Base-by-base conservation (phyloP, 2,888 invertebrate genomes). In the Meteorus colon region DNA sequence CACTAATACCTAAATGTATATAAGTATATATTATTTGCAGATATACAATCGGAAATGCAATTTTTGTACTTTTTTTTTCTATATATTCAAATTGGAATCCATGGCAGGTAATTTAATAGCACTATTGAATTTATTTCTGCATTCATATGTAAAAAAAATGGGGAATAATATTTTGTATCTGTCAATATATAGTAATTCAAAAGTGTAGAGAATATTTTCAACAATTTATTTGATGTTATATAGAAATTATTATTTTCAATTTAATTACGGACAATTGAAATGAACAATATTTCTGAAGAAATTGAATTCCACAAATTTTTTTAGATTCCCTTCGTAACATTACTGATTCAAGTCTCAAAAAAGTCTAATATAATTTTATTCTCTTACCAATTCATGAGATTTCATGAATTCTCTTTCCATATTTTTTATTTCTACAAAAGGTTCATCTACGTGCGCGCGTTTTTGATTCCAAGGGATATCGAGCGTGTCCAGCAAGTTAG, bases 1-100 rank as follows among this genome's bases (percentile, higher is more conserved):
- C 73, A 80, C 72, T 77, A 69, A 77, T 66, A 8, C 41, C 41
- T 48, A 19, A 55, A 55, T 55, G 68, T 37, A 48, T 78, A 59
- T 59, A 55, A 24, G 68, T 37, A 48, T 78, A 59, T 59, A 70
- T 59, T 34, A 60, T 70, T 31, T 34, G 62, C 12, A 37, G 24
- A 55, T n/a, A n/a, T 27, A 24, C 37, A 24, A 27, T 55, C 19
- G n/a, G 5, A 70, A 29, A 62, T 29, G 29, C 14, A 70, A 41
- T 41, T 4, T 10, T 41, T 8, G 8, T 41, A 41, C 8, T 34
- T 34, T 34, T 41, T 41, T 8, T 41, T 41, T 2, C 8, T 41
- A 5, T 12, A 41, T 41, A 34, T 41, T 41, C 1, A 41, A 41
- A 41, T 41, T 41, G 10, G 2, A 48, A 48, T 48, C 16, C n/a